Evolutionary conservation across 2,113 vertebrate genomes (phyloP).

Genomic region (Gambusia holbrooki): DNA sequence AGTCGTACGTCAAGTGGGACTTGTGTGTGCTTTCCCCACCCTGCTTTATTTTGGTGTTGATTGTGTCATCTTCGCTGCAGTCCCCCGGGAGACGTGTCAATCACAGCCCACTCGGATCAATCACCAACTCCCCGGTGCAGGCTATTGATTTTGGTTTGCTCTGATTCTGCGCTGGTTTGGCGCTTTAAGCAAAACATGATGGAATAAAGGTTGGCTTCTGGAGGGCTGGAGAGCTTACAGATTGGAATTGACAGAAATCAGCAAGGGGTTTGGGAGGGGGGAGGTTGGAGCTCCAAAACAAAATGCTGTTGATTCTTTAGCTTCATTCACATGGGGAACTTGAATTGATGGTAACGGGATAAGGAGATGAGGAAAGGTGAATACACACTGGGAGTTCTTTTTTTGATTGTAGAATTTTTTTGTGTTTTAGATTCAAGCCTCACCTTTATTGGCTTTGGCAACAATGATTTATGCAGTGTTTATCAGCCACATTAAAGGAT

Average conservation of each 20-base stretch:
- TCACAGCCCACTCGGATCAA: constrained; percentile 69
- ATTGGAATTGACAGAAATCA: constrained; percentile 75
- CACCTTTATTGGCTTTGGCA: neutral
- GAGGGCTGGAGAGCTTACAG: constrained; percentile 47
- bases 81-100: constrained; percentile 71
- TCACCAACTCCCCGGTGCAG: constrained; percentile 52
- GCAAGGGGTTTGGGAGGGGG: constrained; percentile 23
- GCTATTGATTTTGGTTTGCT: constrained; percentile 68
- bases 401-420: too few species aligned
- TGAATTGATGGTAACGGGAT: constrained; percentile 7
- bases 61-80: constrained; percentile 61
- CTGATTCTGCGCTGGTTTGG: constrained; percentile 33
- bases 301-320: constrained; percentile 40
- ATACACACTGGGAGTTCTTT: neutral
- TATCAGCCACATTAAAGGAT: neutral
- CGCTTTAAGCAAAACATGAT: constrained; percentile 38
- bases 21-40: constrained; percentile 40
- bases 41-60: constrained; percentile 58
- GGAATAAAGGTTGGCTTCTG: constrained; percentile 29
- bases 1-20: constrained; percentile 41
- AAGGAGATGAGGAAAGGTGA: neutral
- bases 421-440: neutral
- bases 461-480: neutral
- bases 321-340: constrained; percentile 22
- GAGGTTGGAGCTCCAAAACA: constrained; percentile 8